Evolutionary conservation across 1,140 invertebrate species (phyloP).

Genomic region (Acromyrmex charruanus): DNA sequence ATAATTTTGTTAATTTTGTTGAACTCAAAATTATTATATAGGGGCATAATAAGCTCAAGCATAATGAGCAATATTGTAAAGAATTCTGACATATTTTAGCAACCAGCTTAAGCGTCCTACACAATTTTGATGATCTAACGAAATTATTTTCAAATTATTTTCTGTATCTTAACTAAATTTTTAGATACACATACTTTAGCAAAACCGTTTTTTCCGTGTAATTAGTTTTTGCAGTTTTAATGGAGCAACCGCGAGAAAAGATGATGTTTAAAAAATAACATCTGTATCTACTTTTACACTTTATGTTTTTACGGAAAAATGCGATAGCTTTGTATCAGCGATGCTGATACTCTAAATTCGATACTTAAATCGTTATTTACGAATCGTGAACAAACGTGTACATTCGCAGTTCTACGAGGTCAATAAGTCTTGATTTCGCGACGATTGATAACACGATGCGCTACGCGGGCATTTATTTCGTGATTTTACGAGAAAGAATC

Average conservation of each 20-base stretch:
- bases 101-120: too few relatives aligned
- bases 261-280: not conserved
- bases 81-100: too few relatives aligned
- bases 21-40: too few relatives aligned
- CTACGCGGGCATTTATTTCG: constrained; percentile 26
- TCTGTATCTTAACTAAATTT: too few relatives aligned
- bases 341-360: not conserved
- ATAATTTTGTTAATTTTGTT: too few relatives aligned
- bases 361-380: constrained; percentile 52
- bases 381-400: constrained; percentile 38
- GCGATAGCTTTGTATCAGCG: not conserved
- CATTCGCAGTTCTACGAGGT: not conserved
- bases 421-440: constrained; percentile 51
- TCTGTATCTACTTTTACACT: not conserved
- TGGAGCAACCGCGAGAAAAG: not conserved
- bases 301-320: constrained; percentile 10
- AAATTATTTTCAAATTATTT: too few relatives aligned
- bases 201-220: not conserved
- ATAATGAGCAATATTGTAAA: too few relatives aligned
- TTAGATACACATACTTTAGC: too few relatives aligned
- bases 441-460: constrained; percentile 23
- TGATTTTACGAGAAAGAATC: constrained; percentile 52
- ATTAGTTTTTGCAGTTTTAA: not conserved
- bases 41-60: too few relatives aligned
- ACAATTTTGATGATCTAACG: too few relatives aligned